Evolutionary conservation across 2,888 invertebrate species (phyloP), one percentile per base, ranked within the genome.

Genomic region (Girardia tigrina): DNA sequence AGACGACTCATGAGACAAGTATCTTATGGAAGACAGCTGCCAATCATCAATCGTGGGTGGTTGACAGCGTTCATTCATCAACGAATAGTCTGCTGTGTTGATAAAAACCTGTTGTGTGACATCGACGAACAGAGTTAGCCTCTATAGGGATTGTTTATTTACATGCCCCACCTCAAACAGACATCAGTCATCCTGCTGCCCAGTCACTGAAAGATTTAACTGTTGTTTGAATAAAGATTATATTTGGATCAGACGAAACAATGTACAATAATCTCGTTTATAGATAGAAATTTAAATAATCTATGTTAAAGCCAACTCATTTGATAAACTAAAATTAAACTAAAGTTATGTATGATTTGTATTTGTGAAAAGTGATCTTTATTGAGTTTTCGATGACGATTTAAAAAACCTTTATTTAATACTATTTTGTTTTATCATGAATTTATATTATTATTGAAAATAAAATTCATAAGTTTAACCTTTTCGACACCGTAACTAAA

Each of bases 21-120:
- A 56, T 56, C 56, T 56, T 56, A n/a, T 56, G 56, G 6, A 56
- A 56, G 56, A 56, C 56, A 56, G 56, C 56, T 56, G 56, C 56
- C 56, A 56, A 56, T 56, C 56, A 56, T 16, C 56, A 16, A n/a
- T 56, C 56, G 56, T 56, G 56, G 56, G 56, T 56, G 56, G 56
- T 56, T 56, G 56, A 56, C 56, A 56, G 56, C 56, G 23, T 56
- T 56, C 56, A 56, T 56, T 56, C 56, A 56, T 56, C 56, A 56
- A 56, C 56, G 56, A 56, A 56, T 56, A 56, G 56, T 56, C 56
- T 56, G 56, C 56, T 56, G 56, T 56, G 56, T 56, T 56, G 56
- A 56, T 56, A 56, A 56, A 56, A 56, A 56, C 56, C 56, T 56
- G 56, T 56, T 56, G 56, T 56, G 56, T 56, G 56, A 56, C 56